Base-by-base conservation (phyloP, 2,797 vertebrate species). In the Darevskia nairensis region DNA sequence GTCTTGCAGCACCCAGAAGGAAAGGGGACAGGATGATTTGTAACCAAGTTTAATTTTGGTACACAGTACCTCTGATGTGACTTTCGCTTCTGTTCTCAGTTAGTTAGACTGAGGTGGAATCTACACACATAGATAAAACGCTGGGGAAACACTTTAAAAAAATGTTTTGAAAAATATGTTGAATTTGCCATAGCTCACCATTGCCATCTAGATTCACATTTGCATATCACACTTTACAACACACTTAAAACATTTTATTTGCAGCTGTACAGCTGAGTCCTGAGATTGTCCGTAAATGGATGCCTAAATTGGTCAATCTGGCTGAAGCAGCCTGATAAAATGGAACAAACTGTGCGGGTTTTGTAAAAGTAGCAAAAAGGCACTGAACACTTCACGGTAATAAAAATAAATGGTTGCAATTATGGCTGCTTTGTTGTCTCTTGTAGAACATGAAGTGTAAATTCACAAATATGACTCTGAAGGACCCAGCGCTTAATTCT, bases 371-470 rank as follows among this genome's bases (percentile, higher is more conserved):
- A 35, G 8, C 23, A 13, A 8, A 74, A 21, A 61, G 7, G 61
- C 23, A 46, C 35, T 66, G 71, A 84, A 79, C 25, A 64, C 29
- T 88, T 82, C 3, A 6, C 5, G 85, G 75, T 27, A 85, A 1
- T 46, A 77, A 74, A 23, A 72, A n/a, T 81, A 4, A 59, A 23
- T 81, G 87, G 2, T 35, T 84, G 7, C 66, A 46, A 21, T 0
- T 23, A 1, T 27, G 11, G 5, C 1, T 92, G 71, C 4, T 87
- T 0, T 89, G 82, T 86, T 84, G 77, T 94, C 90, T 27, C 19
- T 93, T 87, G 11, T 87, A 97, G 97, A 91, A 91, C 61, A 91
- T 93, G 50, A 95, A 95, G 85, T 89, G 59, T 84, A 93, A 93
- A 64, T 93, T 96, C 77, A 94, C 90, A 15, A 92, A 95, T 15